Percentiles rank a stretch among this genome's conserved stretches.
phyloP scores from a whole-genome alignment of 2,888 invertebrate genomes.

The Synergus japonicus region DNA sequence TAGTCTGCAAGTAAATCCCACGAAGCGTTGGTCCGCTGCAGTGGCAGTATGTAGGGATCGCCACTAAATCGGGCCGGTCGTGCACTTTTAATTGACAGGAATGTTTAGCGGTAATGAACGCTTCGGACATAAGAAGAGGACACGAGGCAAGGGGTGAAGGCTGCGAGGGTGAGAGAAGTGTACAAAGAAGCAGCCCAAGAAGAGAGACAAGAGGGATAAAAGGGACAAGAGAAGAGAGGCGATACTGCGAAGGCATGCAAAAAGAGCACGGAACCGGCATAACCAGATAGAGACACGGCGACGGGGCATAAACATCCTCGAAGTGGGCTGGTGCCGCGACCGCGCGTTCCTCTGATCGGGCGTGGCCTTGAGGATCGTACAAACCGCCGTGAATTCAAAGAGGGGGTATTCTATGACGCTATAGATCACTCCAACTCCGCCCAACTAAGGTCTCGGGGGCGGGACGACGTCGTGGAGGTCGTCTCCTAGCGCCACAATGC shows the following conservation, averaged over 20 bases:
- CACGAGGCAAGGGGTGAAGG: constrained; percentile 53
- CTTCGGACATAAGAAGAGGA: constrained; percentile 59
- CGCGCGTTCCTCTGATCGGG: constrained; percentile 72
- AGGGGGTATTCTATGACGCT: constrained; percentile 76
- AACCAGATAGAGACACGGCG: constrained; percentile 74
- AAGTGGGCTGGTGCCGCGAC: constrained; percentile 63
- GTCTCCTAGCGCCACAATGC: constrained; percentile 65
- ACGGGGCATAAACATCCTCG: constrained; percentile 73
- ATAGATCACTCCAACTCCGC: constrained; percentile 76
- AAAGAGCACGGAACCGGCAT: constrained; percentile 57
- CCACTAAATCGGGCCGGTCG: constrained; percentile 69
- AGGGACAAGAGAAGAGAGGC: constrained; percentile 50
- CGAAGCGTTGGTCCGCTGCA: constrained; percentile 46
- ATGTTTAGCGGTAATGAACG: constrained; percentile 76
- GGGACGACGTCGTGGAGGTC: constrained; percentile 59
- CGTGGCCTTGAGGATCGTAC: constrained; percentile 69
- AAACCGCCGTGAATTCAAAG: constrained; percentile 57
- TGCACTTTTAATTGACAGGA: constrained; percentile 76
- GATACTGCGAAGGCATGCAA: constrained; percentile 47
- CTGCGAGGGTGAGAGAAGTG: constrained; percentile 48
- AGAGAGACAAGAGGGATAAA: constrained; percentile 44
- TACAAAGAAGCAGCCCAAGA: constrained; percentile 48
- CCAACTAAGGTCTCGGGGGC: constrained; percentile 56
- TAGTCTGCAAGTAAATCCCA: constrained; percentile 44
- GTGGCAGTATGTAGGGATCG: constrained; percentile 56